Evolutionary conservation across 2,888 invertebrate genomes (phyloP), one percentile per base, ranked within the genome.

Genomic region (Scaptomyza cyrtandrae): DNA sequence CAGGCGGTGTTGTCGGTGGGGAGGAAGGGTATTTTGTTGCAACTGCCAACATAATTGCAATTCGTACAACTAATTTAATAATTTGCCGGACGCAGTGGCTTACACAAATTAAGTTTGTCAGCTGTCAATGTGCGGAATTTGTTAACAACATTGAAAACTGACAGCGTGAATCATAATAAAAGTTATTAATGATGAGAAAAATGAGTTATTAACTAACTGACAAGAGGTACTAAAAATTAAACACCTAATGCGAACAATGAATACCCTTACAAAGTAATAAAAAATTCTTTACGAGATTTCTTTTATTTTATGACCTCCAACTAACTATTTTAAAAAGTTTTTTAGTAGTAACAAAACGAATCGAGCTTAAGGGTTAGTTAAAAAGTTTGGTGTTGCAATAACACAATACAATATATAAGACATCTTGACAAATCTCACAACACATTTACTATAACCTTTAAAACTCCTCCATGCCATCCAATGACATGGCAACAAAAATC

Each of bases 121-220:
- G 85, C 86, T 90, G 85, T 76, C 81, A 86, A 90, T 87, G 83
- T 78, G 59, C 70, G 82, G 90, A 90, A 90, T 91, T 89, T 91
- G 90, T 90, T 86, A 90, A 90, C 90, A 90, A 85, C 90, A 90
- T 90, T 86, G 75, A 86, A 88, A 81, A 81, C 90, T 90, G 91
- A 90, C 90, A 90, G 87, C 73, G 69, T 79, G 83, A 88, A 89
- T 90, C 90, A 90, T 90, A 90, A 90, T 86, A 82, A 81, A 81
- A 87, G 68, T 84, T 89, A 90, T 90, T 80, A 89, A 84, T 80
- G 82, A 83, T 87, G 87, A 86, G 74, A 80, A 89, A 89, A 88
- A 89, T 89, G 89, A 90, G 82, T 90, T 88, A 85, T 89, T 82
- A 82, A 82, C 88, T 87, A 24, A 43, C 59, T 39, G 33, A 41